Evolutionary conservation across 2,888 invertebrate genomes (phyloP), one percentile per base, ranked within the genome.

Genomic region (Chouioia cunea): DNA sequence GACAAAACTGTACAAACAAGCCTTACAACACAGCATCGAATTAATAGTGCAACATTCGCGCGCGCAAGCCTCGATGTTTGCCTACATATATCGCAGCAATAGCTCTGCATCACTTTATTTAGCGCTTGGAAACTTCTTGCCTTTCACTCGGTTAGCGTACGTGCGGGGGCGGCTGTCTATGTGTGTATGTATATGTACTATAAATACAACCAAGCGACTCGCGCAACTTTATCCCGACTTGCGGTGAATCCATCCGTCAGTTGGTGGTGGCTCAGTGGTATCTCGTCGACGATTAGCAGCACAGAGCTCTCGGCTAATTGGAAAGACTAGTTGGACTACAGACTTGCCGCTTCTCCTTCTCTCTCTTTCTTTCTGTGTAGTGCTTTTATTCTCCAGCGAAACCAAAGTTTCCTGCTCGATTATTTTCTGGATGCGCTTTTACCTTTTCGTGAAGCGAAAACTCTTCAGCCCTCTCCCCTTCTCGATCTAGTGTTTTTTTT

Each of bases 271-370:
- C 22, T 71, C n/a, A 4, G 16, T 16, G 72, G 73, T 76, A 74
- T 76, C 76, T 73, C 71, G 67, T 69, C 43, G 36, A 73, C 76
- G 73, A 77, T 75, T 76, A 75, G 69, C 73, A 68, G 54, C 59
- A n/a, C n/a, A 64, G 74, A 68, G 16, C 20, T 44, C 8, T 68
- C 60, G 36, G 76, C 77, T 79, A 79, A 79, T 79, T 79, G 77
- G 75, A 79, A 78, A 78, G 75, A 78, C 78, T 78, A 76, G 78
- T 77, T 73, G 60, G 4, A 36, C 74, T 76, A 76, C 74, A 73
- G 75, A 74, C 74, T 20, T 52, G 6, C 57, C 16, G 0, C 3
- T 18, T 54, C 16, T 4, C 12, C 54, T 44, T 50, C 16, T 57
- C 23, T 18, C 43, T 57, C 57, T 54, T 20, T 23, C 16, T 0